These are phyloP conservation scores for Hartigia nigra DNA, from an alignment of 2,888 invertebrate species.

Conservation along the genomic window DNA sequence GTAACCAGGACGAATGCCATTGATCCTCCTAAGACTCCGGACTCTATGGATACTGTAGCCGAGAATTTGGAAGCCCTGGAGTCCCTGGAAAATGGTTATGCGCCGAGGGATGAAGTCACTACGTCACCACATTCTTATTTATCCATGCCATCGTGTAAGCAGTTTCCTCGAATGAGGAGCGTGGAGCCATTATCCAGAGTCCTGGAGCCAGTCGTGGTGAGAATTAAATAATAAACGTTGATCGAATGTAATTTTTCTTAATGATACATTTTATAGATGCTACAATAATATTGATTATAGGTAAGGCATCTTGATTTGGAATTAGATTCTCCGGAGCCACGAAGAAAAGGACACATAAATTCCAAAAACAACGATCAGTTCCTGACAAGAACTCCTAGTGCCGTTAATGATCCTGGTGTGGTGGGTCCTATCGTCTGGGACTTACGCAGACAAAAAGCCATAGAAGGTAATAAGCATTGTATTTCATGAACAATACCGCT, in stretches of 20 bases:
- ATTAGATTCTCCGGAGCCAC: slow-evolving; percentile 53
- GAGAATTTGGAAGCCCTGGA: slow-evolving; percentile 44
- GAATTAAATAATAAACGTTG: slow-evolving; percentile 40
- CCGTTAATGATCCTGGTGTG: slow-evolving; percentile 80
- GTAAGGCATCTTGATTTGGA: slow-evolving; percentile 56
- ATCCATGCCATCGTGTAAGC: slow-evolving; percentile 87
- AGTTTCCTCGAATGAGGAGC: slow-evolving; percentile 84
- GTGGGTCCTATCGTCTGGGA: slow-evolving; percentile 88
- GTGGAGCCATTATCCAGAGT: slow-evolving; percentile 83
- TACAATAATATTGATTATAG: slow-evolving; percentile 29
- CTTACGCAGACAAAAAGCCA: slow-evolving; percentile 75
- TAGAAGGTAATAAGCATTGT: slow-evolving; percentile 40
- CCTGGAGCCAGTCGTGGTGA: slow-evolving; percentile 81
- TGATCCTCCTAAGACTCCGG: slow-evolving; percentile 48
- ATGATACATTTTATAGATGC: neutral
- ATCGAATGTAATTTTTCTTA: neutral
- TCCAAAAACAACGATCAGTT: slow-evolving; percentile 54
- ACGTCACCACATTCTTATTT: slow-evolving; percentile 78
- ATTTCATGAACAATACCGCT: neutral
- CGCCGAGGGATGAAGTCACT: slow-evolving; percentile 46
- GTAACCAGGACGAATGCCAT: slow-evolving; percentile 42
- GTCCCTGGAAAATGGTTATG: slow-evolving; percentile 48
- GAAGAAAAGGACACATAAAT: slow-evolving; percentile 44
- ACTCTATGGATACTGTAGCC: slow-evolving; percentile 36
- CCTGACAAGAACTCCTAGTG: slow-evolving; percentile 77